Base-by-base conservation (phyloP, 2,888 invertebrate genomes). In the Diaphora mendica region DNA sequence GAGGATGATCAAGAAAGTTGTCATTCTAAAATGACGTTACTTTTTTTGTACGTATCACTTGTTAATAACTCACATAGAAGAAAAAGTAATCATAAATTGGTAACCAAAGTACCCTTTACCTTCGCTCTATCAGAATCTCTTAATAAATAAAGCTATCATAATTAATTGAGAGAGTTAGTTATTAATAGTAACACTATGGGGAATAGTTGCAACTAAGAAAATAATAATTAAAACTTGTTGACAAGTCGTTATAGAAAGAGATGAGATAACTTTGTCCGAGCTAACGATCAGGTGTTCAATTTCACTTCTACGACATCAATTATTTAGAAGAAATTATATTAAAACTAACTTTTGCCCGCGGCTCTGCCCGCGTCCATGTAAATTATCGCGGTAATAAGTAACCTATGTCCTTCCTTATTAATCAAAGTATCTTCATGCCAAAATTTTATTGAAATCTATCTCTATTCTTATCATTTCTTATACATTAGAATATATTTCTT, bases 221-320 rank as follows among this genome's bases (percentile, higher is more conserved):
- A 74, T 83, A 71, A 79, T 81, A 79, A 82, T 79, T 83, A 78
- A 76, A 79, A 82, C 78, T 82, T 78, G 30, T 48, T 30, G 33
- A 74, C 55, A 75, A 71, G 83, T 79, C 77, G 78, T 82, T 79
- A 82, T 71, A 64, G 51, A 67, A 48, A 42, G 68, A 73, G 69
- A 68, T 20, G 48, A 77, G 77, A 78, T 69, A 77, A 78, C 75
- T 82, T 82, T 67, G 5, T 51, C 66, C 8, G 48, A 81, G 69
- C 68, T 67, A 66, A 33, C 69, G 48, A 59, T 71, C 11, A 68
- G 70, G 70, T 20, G 59, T 48, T 35, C n/a, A 51, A 67, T 68
- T 68, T 62, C 23, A 68, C 68, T 68, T 68, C n/a, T 20, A 59
- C 7, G 51, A 62, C 17, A 62, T 11, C 33, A 68, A 30, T 68